A percentile compares a stretch with the other conserved stretches of the same genome.
Evolutionary conservation across 2,888 invertebrate genomes (phyloP).

Genomic region (Troilus luridus): DNA sequence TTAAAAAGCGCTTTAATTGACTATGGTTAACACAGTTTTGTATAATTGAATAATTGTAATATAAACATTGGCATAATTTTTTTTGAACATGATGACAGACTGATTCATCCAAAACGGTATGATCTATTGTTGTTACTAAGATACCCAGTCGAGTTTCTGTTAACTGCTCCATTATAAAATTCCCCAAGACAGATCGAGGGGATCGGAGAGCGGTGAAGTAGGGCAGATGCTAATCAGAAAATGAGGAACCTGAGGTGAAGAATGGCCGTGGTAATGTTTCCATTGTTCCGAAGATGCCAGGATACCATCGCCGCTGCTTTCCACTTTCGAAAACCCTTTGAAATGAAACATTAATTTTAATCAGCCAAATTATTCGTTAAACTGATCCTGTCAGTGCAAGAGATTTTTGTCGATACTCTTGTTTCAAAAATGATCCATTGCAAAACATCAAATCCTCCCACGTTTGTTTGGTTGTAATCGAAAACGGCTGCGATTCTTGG

Average conservation of each 20-base stretch:
- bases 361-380: not conserved
- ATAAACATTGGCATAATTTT: too few relatives aligned
- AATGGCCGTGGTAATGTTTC: conserved; percentile 5
- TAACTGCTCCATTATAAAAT: not conserved
- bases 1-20: too few relatives aligned
- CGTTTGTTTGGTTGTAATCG: too few relatives aligned
- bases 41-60: too few relatives aligned
- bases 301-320: not conserved
- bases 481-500: too few relatives aligned
- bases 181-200: not conserved
- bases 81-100: too few relatives aligned
- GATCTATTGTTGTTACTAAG: too few relatives aligned
- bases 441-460: too few relatives aligned
- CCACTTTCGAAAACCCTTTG: not conserved
- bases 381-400: not conserved
- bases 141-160: not conserved
- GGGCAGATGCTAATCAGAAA: conserved; percentile 33
- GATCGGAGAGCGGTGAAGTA: not conserved
- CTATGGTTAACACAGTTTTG: too few relatives aligned
- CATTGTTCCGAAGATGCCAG: not conserved
- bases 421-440: too few relatives aligned
- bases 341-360: not conserved
- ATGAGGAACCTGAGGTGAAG: not conserved
- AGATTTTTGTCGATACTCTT: too few relatives aligned
- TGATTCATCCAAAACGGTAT: too few relatives aligned